Evolutionary conservation across 64 coral and sea anemone genomes (phyloP).

Genomic region (Acropora tenuis): DNA sequence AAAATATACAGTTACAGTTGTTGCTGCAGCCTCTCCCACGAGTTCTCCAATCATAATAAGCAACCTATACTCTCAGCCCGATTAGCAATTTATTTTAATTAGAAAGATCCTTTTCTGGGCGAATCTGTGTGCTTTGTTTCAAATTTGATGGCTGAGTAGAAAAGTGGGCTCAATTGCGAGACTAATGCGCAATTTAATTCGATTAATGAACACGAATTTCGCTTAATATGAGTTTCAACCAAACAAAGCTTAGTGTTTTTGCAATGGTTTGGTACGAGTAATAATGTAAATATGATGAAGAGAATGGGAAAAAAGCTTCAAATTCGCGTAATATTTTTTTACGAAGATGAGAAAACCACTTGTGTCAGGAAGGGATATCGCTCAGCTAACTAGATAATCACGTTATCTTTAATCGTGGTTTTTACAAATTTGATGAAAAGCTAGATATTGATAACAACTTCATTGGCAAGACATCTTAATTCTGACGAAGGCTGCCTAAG

Average conservation of each 20-base stretch:
- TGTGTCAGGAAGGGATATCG: not conserved
- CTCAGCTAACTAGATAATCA: not conserved
- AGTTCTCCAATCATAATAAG: not conserved
- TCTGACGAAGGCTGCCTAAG: not conserved
- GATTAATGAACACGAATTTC: slow-evolving; percentile 37
- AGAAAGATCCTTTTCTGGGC: not conserved
- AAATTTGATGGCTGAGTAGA: slow-evolving; percentile 29
- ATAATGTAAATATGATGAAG: not conserved
- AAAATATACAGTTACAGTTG: not conserved
- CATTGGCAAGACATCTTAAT: not conserved
- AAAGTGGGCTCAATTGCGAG: slow-evolving; percentile 4
- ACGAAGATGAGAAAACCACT: not conserved
- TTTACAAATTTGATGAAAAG: not conserved
- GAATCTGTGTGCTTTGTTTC: slow-evolving; percentile 15
- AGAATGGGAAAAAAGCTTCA: not conserved
- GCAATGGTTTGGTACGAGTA: not conserved
- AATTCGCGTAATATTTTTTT: not conserved
- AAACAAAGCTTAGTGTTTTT: not conserved
- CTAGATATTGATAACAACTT: not conserved
- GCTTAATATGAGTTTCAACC: slow-evolving; percentile 6
- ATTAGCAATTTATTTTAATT: not conserved
- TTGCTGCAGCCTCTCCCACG: not conserved
- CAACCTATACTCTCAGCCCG: too few relatives aligned
- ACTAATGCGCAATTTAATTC: slow-evolving; percentile 41
- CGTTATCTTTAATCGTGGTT: not conserved